Evolutionary conservation across 23 tunicate genomes (phyloP), one percentile per base, ranked within the genome.

Genomic region (Trididemnum nubilum): DNA sequence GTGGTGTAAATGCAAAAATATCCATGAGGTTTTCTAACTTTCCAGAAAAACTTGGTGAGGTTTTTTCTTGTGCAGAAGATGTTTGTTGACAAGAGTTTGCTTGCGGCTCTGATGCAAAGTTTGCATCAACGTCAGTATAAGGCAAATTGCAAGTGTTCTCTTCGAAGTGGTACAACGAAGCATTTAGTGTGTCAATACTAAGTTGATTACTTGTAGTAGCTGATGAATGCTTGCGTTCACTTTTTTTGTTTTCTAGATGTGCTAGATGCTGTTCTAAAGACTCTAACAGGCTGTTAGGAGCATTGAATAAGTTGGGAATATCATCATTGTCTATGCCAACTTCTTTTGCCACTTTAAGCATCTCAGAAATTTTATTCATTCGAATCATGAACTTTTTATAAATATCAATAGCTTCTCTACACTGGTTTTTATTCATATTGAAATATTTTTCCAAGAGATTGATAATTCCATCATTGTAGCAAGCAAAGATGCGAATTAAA

Each of bases 281-380:
- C 79, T 96, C 99, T 3, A 91, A 73, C 4, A 96, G 78, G 81
- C 99, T 91, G 65, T 73, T 91, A 23, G 99, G 99, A 70, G 99
- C 97, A 61, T 73, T 85, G 4, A 87, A 90, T 24, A 96, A 86
- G 76, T 96, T 97, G 0, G 99, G 99, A 78, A 91, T 96, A 38
- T 96, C 99, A 4, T 96, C 94, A 80, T 96, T 87, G 40, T 96
- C 99, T 57, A 96, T 91, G 2, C 99, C 99, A 39, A 96, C 97
- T 40, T 96, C 86, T 51, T 96, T 97, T 7, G 99, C 99, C 0
- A 96, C 99, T 83, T 96, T 96, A 1, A 96, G 71, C 49, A 92
- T 60, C 7, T 87, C 94, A 1, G 96, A 88, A 39, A 96, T 91
- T 82, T 87, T 92, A 2, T 70, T 69, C 90, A 88, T 91, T 96